A percentile compares a stretch with the other conserved stretches of the same genome.
These are phyloP conservation scores for Leptinotarsa tumamoca DNA, from an alignment of 2,888 invertebrate species.

Conservation along the genomic window DNA sequence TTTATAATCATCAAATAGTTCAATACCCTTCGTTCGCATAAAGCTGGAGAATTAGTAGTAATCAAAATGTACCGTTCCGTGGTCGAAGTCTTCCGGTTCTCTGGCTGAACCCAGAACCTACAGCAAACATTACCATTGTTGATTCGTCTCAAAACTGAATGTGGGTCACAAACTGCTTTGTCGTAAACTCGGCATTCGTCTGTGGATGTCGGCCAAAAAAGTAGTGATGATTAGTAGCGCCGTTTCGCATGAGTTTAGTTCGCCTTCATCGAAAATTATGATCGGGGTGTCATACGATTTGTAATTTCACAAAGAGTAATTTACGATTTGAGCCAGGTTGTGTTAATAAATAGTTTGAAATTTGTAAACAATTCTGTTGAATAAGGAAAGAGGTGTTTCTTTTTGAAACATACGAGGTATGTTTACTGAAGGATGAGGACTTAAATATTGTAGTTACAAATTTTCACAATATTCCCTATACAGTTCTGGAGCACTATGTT, in stretches of 20 bases:
- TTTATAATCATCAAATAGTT: neutral
- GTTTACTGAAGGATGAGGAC: too few species aligned
- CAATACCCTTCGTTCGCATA: neutral
- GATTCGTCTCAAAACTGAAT: constrained; percentile 1
- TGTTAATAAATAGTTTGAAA: too few species aligned
- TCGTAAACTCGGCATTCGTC: neutral
- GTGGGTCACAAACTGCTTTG: constrained; percentile 1
- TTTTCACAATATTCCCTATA: too few species aligned
- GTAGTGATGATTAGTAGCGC: neutral
- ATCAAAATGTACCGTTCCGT: constrained; percentile 3
- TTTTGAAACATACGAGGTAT: too few species aligned
- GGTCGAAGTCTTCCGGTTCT: neutral
- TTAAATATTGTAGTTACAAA: too few species aligned
- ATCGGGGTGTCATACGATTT: too few species aligned
- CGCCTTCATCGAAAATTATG: too few species aligned
- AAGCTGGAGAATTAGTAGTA: neutral
- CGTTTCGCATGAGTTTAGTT: neutral
- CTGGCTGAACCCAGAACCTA: neutral
- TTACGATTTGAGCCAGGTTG: neutral
- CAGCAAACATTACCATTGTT: constrained; percentile 4
- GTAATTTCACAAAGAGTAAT: too few species aligned
- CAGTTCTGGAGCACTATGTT: too few species aligned
- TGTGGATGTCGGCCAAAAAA: constrained; percentile 1
- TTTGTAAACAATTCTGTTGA: too few species aligned
- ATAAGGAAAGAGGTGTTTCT: too few species aligned